Evolutionary conservation across 2,888 invertebrate genomes (phyloP), one percentile per base, ranked within the genome.

Genomic region (Macropis europaea): DNA sequence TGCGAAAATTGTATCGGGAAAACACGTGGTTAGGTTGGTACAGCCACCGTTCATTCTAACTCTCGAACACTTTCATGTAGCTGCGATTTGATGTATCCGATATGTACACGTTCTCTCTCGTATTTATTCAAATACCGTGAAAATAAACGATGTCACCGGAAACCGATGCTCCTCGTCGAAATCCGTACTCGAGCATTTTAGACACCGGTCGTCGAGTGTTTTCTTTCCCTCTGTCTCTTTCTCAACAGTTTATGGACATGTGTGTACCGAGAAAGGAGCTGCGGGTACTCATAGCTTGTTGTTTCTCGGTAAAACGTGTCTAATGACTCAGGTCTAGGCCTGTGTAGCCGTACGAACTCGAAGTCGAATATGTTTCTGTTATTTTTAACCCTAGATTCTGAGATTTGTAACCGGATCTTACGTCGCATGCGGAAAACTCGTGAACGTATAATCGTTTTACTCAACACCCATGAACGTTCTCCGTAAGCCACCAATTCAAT

Each of bases 1-100:
- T 56, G 28, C 34, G 52, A 60, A 60, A 66, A 66, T 61, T 13
- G 60, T 66, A 60, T 36, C 17, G 28, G n/a, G 13, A 36, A n/a
- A 61, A 57, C 60, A 52, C 40, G 52, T 28, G 60, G 52, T 13
- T 22, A 30, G n/a, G 17, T 63, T 1, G 34, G 19, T 15, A 64
- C 34, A 36, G 22, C 15, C 50, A 3, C n/a, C n/a, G 15, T 28
- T 22, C 61, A 28, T 17, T 52, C 13, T 34, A 9, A 11, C 13
- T 15, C 3, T 57, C 6, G 15, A 59, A 34, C 22, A 34, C 42
- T 43, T 64, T 64, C 64, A 43, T 28, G 60, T 60, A 15, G n/a
- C 34, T 60, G 1, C 4, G n/a, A 22, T 34, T 22, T 28, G 60
- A 66, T 66, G n/a, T n/a, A 52, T 28, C 26, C 19, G 22, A 19